Conservation (phyloP, 2,888 invertebrate genomes). For the Epinotia demarniana region DNA sequence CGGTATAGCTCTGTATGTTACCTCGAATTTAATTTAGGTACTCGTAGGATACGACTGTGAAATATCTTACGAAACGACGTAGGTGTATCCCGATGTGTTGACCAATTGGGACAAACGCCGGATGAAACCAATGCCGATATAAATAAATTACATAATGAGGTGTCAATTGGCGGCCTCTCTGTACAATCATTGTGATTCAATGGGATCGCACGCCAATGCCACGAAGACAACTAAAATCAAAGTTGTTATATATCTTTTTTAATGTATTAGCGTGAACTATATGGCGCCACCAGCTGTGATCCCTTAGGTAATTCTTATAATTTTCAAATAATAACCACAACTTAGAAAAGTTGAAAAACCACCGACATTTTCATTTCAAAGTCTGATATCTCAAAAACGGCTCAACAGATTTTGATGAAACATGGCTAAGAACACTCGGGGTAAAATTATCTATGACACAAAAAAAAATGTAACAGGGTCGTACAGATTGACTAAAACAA, state of each 20-base stretch:
- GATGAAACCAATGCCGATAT: constrained; percentile 21
- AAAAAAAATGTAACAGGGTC: no score
- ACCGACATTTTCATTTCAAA: no score
- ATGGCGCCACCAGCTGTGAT: no score
- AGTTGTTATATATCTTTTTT: not conserved
- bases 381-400: no score
- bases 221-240: not conserved
- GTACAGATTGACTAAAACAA: no score
- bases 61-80: not conserved
- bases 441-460: no score
- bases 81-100: not conserved
- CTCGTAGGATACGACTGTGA: no score
- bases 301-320: no score
- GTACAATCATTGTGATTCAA: constrained; percentile 14
- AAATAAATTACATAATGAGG: constrained; percentile 10
- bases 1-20: not conserved
- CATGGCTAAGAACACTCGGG: no score
- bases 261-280: not conserved
- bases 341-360: no score
- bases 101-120: constrained; percentile 23
- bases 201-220: not conserved
- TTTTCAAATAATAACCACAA: no score
- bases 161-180: constrained; percentile 37
- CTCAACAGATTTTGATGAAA: no score
- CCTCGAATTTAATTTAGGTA: not conserved